These are phyloP conservation scores for Cyclina sinensis DNA, from an alignment of 1,140 invertebrate genomes.

Conservation along the genomic window DNA sequence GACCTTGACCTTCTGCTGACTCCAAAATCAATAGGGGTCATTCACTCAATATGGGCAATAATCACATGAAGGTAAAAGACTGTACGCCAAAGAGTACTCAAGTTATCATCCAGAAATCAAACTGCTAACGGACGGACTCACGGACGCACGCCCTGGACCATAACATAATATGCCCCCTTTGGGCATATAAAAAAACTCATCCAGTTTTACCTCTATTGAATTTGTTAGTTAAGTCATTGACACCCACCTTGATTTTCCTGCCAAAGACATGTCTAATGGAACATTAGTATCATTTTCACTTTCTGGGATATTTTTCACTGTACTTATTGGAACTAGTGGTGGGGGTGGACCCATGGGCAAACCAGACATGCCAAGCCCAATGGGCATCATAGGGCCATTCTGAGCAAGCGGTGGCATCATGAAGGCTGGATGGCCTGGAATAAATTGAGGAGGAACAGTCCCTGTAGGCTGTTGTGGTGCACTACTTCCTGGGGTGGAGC, in stretches of 20 bases:
- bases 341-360: slow-evolving; percentile 13
- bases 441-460: slow-evolving; percentile 25
- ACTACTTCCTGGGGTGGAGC: neutral
- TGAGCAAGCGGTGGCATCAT: slow-evolving; percentile 16
- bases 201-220: too few species aligned
- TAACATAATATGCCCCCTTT: too few species aligned
- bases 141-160: too few species aligned
- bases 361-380: neutral
- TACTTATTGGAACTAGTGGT: neutral
- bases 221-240: too few species aligned
- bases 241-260: slow-evolving; percentile 49
- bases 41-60: too few species aligned
- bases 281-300: neutral
- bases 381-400: neutral
- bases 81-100: too few species aligned
- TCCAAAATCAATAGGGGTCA: too few species aligned
- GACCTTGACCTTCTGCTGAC: too few species aligned
- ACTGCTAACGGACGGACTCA: too few species aligned
- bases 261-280: slow-evolving; percentile 50
- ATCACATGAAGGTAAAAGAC: too few species aligned
- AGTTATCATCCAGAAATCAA: too few species aligned
- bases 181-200: too few species aligned
- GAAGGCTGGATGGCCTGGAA: slow-evolving; percentile 10
- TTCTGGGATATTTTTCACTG: neutral
- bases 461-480: neutral